Evolutionary conservation across 2,113 vertebrate genomes (phyloP), one percentile per base, ranked within the genome.

Genomic region (Nannobrachium achirus): DNA sequence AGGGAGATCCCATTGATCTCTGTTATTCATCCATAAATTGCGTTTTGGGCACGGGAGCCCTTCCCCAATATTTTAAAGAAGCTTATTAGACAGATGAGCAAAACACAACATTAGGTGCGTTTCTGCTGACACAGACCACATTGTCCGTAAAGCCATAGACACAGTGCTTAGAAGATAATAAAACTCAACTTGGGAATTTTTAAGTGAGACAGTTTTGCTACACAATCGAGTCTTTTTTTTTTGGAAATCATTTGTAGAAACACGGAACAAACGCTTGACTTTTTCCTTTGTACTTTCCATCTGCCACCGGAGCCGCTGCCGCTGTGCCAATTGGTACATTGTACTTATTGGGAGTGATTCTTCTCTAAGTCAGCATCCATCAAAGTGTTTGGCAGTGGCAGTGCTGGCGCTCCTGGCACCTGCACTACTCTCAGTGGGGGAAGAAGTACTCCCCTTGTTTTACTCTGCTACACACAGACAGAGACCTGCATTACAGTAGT

Each of bases 341-440:
- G 80, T 81, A 81, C 86, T 90, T 88, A 91, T 75, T 81, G 79
- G 86, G 73, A 91, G 90, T 82, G 79, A 89, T 85, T 76, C 77
- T 72, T 75, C 73, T 64, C 70, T 73, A 78, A 83, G 85, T 89
- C 82, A 87, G 84, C 88, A 91, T 89, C 84, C 82, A 88, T 90
- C 83, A 85, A 80, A 76, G 69, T 63, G 73, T 73, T 90, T 93
- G 88, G 82, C 85, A 82, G 62, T 66, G 56, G 72, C 9, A 4
- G 56, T 41, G 58, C 69, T 0, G 58, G 66, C 55, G 69, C 75
- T 86, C 52, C 82, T 83, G 89, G 80, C 87, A 87, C 11, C 57
- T 25, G 57, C 56, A 15, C 67, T 64, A 25, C 25, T 33, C 25
- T 33, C 25, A 3, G 25, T 33, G 25, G 25, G 25, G 25, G 25